Percentiles rank a stretch among this genome's conserved stretches.
These are phyloP conservation scores for Endomychus coccineus DNA, from an alignment of 2,888 invertebrate species.

Conservation along the genomic window DNA sequence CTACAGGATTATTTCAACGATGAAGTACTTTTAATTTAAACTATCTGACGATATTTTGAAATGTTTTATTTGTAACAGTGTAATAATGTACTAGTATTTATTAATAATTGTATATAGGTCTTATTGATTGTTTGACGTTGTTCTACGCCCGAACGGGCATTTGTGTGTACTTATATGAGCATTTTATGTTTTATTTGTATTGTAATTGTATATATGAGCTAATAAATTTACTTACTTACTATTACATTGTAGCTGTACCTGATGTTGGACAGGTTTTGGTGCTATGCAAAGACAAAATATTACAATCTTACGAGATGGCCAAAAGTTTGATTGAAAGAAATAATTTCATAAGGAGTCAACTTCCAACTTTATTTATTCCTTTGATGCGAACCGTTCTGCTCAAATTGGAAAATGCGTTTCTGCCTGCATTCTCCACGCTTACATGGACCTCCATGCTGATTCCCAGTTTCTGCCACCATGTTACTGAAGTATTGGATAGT, in stretches of 20 bases:
- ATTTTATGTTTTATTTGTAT: no score
- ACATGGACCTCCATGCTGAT: constrained; percentile 79
- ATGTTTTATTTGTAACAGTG: no score
- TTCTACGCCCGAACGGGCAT: no score
- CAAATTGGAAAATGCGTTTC: constrained; percentile 62
- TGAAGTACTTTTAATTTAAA: no score
- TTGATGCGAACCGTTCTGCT: constrained; percentile 61
- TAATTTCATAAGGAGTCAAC: constrained; percentile 50
- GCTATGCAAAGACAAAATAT: constrained; percentile 63
- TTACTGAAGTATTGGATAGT: constrained; percentile 51
- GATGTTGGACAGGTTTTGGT: constrained; percentile 68
- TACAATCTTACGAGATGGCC: constrained; percentile 54
- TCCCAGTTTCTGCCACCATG: constrained; percentile 53
- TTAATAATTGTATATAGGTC: no score
- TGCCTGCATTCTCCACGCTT: constrained; percentile 67
- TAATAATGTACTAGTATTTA: no score
- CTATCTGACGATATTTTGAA: no score
- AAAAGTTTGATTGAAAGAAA: constrained; percentile 56
- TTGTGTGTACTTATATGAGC: no score
- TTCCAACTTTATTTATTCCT: constrained; percentile 63
- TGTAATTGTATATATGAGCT: no score
- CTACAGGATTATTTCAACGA: no score
- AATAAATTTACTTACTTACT: background rate
- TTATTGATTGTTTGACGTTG: no score
- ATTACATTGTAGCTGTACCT: constrained; percentile 52